Percentiles rank a stretch among this genome's conserved stretches.
Conservation (phyloP, 2,888 invertebrate genomes). For the Ornithoptera alexandrae region DNA sequence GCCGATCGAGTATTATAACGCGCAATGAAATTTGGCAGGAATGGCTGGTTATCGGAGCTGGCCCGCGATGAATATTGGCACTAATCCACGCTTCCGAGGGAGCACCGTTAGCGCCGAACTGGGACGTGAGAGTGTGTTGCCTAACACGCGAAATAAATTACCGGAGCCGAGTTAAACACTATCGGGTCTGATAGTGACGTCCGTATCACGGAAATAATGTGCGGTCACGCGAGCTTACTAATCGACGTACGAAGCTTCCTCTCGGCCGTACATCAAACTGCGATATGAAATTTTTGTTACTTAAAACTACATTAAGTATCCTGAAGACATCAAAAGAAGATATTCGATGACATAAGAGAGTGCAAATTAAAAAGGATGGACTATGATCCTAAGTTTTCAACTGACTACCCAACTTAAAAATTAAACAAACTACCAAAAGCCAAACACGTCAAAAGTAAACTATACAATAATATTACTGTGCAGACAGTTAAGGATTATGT, state of each 20-base stretch:
- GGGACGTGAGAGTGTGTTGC: conserved; percentile 28
- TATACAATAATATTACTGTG: too few relatives aligned
- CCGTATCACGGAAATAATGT: conserved; percentile 8
- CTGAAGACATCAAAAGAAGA: too few relatives aligned
- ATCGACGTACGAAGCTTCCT: neutral
- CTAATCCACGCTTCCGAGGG: conserved; percentile 36
- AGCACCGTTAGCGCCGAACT: conserved; percentile 26
- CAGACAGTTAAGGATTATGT: too few relatives aligned
- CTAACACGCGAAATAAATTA: conserved; percentile 25
- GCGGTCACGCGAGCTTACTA: conserved; percentile 22
- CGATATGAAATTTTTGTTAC: neutral
- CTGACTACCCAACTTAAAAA: too few relatives aligned
- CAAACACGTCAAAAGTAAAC: too few relatives aligned
- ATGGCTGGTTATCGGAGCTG: conserved; percentile 52
- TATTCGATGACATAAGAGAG: too few relatives aligned
- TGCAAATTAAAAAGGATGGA: too few relatives aligned
- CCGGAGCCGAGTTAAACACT: conserved; percentile 11
- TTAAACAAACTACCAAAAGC: too few relatives aligned
- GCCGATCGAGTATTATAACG: conserved; percentile 51
- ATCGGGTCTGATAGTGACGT: conserved; percentile 15
- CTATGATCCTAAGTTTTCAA: too few relatives aligned
- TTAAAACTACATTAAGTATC: neutral
- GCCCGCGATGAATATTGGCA: conserved; percentile 42
- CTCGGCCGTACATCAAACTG: neutral
- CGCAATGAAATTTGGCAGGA: conserved; percentile 63